These are phyloP conservation scores for Ernsta delagoae DNA, from an alignment of 2,888 invertebrate species.

Conservation along the genomic window DNA sequence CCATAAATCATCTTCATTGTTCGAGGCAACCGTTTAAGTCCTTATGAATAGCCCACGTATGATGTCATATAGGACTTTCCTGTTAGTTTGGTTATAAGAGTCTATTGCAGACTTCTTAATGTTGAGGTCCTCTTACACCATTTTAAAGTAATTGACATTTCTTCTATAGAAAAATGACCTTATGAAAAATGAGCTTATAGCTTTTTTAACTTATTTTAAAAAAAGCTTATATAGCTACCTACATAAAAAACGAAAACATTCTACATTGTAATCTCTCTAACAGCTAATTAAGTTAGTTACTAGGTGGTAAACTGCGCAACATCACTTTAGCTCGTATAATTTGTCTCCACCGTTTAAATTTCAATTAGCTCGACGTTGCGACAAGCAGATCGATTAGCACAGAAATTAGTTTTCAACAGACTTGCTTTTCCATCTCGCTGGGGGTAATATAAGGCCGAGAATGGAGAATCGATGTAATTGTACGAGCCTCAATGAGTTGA, in stretches of 20 bases:
- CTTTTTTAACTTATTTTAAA: too few species aligned
- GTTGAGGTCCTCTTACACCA: too few species aligned
- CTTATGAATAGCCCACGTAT: too few species aligned
- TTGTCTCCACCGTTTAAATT: conserved; percentile 23
- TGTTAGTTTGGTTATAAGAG: too few species aligned
- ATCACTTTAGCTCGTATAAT: conserved; percentile 2
- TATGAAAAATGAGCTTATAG: too few species aligned
- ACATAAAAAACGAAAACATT: neutral
- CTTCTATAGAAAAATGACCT: too few species aligned
- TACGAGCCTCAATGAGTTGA: conserved; percentile 42
- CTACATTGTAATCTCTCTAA: neutral
- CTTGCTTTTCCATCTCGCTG: conserved; percentile 47
- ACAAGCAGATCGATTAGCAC: conserved; percentile 34
- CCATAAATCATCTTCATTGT: too few species aligned
- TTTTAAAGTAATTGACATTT: too few species aligned
- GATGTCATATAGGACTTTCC: too few species aligned
- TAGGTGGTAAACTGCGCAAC: neutral
- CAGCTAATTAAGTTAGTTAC: neutral
- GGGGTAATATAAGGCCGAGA: conserved; percentile 52
- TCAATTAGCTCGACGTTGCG: conserved; percentile 36
- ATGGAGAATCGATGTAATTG: conserved; percentile 47
- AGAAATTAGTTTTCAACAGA: conserved; percentile 62
- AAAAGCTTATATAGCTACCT: too few species aligned
- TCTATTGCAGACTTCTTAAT: too few species aligned
- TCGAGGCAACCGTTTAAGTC: too few species aligned